These are phyloP conservation scores for Leucophenga montana DNA, from an alignment of 2,888 invertebrate species.

Conservation along the genomic window DNA sequence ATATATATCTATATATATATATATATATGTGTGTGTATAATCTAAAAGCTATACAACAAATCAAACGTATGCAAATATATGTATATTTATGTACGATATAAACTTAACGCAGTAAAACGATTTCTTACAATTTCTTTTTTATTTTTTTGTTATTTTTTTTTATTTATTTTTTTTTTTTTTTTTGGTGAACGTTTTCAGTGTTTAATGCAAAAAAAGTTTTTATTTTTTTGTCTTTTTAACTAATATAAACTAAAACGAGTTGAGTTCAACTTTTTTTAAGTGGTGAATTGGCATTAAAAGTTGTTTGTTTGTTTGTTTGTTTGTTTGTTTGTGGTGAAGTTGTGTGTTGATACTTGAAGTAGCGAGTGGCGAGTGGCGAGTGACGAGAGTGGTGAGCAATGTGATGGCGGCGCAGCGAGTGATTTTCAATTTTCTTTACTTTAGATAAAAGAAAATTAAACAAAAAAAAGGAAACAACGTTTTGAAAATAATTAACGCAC, in stretches of 20 bases:
- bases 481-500: constrained; percentile 9
- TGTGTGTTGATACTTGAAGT: background rate
- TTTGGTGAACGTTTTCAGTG: constrained; percentile 65
- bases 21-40: constrained; percentile 39
- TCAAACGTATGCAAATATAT: constrained; percentile 18
- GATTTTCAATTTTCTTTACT: background rate
- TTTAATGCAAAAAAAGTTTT: constrained; percentile 60
- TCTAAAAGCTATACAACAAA: constrained; percentile 56
- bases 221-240: constrained; percentile 40
- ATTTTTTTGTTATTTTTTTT: background rate
- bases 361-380: too few species aligned
- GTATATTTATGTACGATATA: constrained; percentile 7
- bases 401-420: constrained; percentile 23
- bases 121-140: constrained; percentile 44
- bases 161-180: too few species aligned
- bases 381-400: constrained; percentile 13
- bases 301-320: background rate
- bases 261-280: background rate
- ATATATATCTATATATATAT: too few species aligned
- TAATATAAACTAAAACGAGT: background rate
- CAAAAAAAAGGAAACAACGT: too few species aligned
- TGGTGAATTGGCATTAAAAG: background rate
- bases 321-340: constrained; percentile 18
- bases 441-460: constrained; percentile 40
- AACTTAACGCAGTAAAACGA: constrained; percentile 44